phyloP scores from a whole-genome alignment of 2,888 invertebrate genomes.

The Philereme vetulata region DNA sequence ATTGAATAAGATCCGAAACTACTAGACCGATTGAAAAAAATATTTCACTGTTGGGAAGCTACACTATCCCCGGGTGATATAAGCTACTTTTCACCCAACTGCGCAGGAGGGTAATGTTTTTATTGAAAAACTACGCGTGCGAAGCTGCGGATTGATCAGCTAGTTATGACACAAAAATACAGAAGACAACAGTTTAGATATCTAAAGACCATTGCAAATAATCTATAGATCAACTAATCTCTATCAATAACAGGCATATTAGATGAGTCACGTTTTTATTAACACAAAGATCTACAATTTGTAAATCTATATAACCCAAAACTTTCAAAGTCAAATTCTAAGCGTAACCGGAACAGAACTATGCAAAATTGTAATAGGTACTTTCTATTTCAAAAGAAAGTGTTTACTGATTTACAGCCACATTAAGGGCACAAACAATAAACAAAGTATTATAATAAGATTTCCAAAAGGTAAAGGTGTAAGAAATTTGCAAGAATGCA shows the following conservation, averaged over 20 bases:
- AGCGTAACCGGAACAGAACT: slow-evolving; percentile 40
- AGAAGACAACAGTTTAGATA: too few relatives aligned
- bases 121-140: too few relatives aligned
- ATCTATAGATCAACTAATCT: too few relatives aligned
- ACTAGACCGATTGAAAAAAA: too few relatives aligned
- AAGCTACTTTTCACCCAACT: too few relatives aligned
- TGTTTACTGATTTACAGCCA: slow-evolving; percentile 74
- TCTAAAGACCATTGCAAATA: too few relatives aligned
- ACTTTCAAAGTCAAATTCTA: slow-evolving; percentile 30
- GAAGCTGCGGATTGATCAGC: too few relatives aligned
- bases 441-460: slow-evolving; percentile 54
- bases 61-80: too few relatives aligned
- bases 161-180: too few relatives aligned
- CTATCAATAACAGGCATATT: background rate
- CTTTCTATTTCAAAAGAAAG: slow-evolving; percentile 64
- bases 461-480: slow-evolving; percentile 59
- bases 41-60: too few relatives aligned
- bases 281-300: background rate
- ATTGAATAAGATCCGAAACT: too few relatives aligned
- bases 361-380: slow-evolving; percentile 73
- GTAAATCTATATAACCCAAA: slow-evolving; percentile 33
- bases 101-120: too few relatives aligned
- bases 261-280: background rate
- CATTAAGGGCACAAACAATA: slow-evolving; percentile 61
- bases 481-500: slow-evolving; percentile 61